Conservation (phyloP, 2,797 vertebrate genomes). For the Neopelma chrysocephalum region DNA sequence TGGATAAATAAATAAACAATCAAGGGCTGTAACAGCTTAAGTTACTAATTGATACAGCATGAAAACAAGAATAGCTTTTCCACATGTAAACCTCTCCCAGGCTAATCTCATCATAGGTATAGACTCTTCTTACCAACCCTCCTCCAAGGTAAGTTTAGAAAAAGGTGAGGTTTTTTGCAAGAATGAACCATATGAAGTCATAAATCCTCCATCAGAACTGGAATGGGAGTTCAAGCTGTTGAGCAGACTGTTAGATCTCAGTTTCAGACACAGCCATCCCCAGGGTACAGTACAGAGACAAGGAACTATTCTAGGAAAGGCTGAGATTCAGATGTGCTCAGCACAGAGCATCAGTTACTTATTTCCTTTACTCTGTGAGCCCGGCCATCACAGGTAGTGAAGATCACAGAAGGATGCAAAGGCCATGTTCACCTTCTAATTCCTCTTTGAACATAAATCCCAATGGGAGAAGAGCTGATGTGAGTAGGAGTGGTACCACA, state of each 20-base stretch:
- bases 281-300: neutral
- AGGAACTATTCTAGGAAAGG: neutral
- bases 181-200: neutral
- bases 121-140: neutral
- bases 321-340: neutral
- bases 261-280: neutral
- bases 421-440: neutral
- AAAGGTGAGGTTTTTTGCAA: neutral
- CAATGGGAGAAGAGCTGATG: neutral
- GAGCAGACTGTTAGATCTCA: neutral
- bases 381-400: fast-evolving
- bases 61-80: neutral
- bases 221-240: neutral
- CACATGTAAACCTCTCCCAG: neutral
- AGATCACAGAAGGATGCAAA: neutral
- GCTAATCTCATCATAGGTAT: neutral
- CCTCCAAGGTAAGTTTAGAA: neutral
- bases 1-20: neutral
- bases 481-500: neutral
- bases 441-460: neutral
- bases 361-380: neutral
- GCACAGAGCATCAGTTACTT: neutral
- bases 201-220: neutral
- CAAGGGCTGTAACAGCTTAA: neutral
- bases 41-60: neutral